Percentiles rank a stretch among this genome's conserved stretches.
Conservation (phyloP, 2,113 vertebrate species). For the Climacteris rufus region DNA sequence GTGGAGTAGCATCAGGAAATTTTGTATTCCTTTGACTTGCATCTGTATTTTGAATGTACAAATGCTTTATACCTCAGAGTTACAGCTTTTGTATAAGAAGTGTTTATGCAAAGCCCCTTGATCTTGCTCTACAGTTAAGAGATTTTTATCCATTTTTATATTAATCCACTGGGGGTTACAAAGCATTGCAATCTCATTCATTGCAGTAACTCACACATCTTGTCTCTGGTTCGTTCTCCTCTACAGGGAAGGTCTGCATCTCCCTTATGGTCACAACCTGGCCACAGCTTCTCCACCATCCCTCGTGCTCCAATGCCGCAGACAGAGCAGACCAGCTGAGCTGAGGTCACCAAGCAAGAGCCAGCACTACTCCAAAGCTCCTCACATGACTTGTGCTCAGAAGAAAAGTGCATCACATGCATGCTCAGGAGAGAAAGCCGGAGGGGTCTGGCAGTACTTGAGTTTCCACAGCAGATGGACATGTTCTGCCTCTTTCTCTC, state of each 20-base stretch:
- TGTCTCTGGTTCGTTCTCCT: neutral
- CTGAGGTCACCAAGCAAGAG: neutral
- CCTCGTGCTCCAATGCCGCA: fast-evolving
- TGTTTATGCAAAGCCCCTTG: neutral
- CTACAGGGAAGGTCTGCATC: neutral
- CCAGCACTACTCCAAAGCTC: neutral
- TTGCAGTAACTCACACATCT: neutral
- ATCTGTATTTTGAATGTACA: neutral
- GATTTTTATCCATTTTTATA: neutral
- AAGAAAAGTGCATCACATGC: neutral
- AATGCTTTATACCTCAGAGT: neutral
- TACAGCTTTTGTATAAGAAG: neutral
- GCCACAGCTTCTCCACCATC: neutral
- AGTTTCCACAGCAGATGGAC: neutral
- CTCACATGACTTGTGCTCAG: neutral
- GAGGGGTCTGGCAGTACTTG: neutral
- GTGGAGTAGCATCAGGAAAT: neutral
- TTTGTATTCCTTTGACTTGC: neutral
- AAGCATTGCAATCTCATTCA: neutral
- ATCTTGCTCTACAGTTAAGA: neutral
- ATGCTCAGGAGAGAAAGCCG: neutral
- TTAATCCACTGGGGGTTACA: neutral
- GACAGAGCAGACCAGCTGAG: neutral
- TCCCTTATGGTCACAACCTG: neutral
- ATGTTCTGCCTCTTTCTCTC: neutral